Evolutionary conservation across 2,888 invertebrate species (phyloP).

Genomic region (Octonoba sinensis): DNA sequence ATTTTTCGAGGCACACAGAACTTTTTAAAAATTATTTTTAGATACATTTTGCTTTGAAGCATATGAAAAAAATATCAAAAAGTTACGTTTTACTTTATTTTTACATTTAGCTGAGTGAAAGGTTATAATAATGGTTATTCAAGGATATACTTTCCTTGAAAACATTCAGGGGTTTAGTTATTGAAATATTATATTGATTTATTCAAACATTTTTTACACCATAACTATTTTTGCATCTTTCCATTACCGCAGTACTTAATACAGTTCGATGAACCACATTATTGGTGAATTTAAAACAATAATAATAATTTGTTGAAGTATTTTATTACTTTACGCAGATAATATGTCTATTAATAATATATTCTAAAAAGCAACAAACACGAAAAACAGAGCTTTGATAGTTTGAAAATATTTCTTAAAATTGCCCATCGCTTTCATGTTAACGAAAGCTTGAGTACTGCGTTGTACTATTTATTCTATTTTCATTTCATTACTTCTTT

Average conservation of each 20-base stretch:
- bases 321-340: background rate
- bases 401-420: conserved; percentile 15
- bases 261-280: too few relatives aligned
- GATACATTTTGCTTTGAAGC: too few relatives aligned
- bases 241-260: conserved; percentile 48
- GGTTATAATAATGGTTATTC: too few relatives aligned
- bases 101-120: too few relatives aligned
- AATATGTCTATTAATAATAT: background rate
- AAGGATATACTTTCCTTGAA: too few relatives aligned
- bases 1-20: too few relatives aligned
- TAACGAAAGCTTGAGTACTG: conserved; percentile 49
- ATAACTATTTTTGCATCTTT: conserved; percentile 18
- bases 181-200: too few relatives aligned
- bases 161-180: too few relatives aligned
- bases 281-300: background rate
- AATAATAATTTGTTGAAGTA: background rate
- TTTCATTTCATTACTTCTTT: conserved; percentile 58
- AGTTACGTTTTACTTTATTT: too few relatives aligned
- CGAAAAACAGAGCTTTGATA: conserved; percentile 28
- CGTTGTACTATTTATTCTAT: conserved; percentile 62
- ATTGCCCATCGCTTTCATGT: conserved; percentile 22
- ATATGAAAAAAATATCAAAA: too few relatives aligned
- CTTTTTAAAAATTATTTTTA: too few relatives aligned
- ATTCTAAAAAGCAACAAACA: background rate
- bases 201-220: background rate